These are phyloP conservation scores for Vireo griseus DNA, from an alignment of 2,797 vertebrate species.

Conservation along the genomic window DNA sequence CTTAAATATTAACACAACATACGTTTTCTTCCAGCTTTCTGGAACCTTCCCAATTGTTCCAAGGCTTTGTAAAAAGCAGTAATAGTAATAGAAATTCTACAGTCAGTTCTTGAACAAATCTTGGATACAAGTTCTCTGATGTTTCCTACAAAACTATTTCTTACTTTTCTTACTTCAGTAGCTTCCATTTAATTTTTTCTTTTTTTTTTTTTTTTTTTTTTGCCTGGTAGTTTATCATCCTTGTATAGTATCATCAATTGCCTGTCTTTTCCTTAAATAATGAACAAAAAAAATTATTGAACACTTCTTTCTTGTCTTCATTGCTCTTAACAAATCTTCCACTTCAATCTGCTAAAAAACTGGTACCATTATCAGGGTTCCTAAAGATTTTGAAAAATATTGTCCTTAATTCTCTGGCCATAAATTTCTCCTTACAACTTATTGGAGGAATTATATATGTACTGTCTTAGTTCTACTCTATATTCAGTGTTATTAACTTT, in stretches of 20 bases:
- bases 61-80: neutral
- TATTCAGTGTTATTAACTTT: neutral
- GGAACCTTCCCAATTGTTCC: conserved; percentile 43
- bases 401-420: conserved; percentile 2
- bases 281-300: conserved; percentile 9
- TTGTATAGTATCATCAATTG: neutral
- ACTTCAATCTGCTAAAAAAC: neutral
- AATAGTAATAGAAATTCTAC: neutral
- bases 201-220: neutral
- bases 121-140: neutral
- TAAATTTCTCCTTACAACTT: conserved; percentile 25
- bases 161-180: neutral
- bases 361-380: neutral
- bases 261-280: conserved; percentile 20
- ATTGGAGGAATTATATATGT: neutral
- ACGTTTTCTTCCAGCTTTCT: conserved; percentile 43
- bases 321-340: conserved; percentile 11
- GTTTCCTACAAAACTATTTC: neutral
- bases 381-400: conserved; percentile 31
- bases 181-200: neutral
- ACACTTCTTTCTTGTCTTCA: neutral
- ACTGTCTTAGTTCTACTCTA: neutral
- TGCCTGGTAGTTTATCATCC: neutral
- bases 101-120: neutral
- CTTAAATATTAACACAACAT: conserved; percentile 60